Evolutionary conservation across 2,888 invertebrate species (phyloP), one percentile per base, ranked within the genome.

Genomic region (Calameuta pallipes): DNA sequence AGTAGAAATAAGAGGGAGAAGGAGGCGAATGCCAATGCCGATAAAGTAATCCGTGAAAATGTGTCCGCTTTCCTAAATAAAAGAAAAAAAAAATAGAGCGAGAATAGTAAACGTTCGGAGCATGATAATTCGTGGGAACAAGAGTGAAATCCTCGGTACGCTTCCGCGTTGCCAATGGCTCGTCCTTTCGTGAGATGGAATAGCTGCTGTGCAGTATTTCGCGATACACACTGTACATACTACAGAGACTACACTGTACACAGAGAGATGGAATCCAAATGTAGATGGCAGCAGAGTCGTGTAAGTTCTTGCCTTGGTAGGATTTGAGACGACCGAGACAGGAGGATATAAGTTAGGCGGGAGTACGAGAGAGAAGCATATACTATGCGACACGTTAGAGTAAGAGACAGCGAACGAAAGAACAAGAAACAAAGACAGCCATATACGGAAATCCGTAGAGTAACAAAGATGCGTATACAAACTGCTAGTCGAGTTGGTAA

Each of bases 111-210:
- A 41, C 41, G 41, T 56, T 76, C 34, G 69, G 73, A 73, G 81
- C 80, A 78, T 80, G 82, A 86, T 86, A 84, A 86, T 84, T 85
- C 84, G 76, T 80, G 80, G 84, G 85, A 86, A 86, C 84, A 85
- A 84, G 82, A 83, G 84, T 85, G 85, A 84, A 86, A 86, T 85
- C 83, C 84, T 80, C 81, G 83, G 80, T 79, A 81, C 23, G 71
- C 71, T 71, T 56, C 56, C 56, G 56, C 23, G 56, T 56, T 15
- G 56, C 15, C 23, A 15, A 56, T 56, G 56, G 56, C 56, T 56
- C 23, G 9, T 15, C 56, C 23, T 56, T 56, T 56, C 23, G 23
- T 9, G 56, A 56, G 56, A 23, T 23, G 56, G 23, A 56, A 56
- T 56, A 15, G 4, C 41, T 15, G 23, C 56, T 0, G 56, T 56